These are phyloP conservation scores for Ciconia maguari DNA, from an alignment of 2,113 vertebrate species.

Conservation along the genomic window DNA sequence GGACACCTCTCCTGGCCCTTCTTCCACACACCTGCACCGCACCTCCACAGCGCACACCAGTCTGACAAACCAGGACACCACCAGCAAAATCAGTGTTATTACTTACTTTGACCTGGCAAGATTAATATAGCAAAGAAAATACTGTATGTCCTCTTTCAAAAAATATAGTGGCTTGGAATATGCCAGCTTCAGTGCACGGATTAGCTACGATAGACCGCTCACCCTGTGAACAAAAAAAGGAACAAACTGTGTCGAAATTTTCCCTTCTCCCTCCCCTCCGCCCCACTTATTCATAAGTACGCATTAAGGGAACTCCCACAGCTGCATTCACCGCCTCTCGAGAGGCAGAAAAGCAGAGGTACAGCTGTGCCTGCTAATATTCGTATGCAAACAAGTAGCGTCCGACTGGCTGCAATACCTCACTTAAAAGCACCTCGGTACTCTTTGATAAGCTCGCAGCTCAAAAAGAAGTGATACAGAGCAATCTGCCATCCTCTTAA, in stretches of 20 bases:
- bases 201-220: not conserved
- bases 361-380: constrained; percentile 10
- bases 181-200: not conserved
- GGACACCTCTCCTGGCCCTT: not conserved
- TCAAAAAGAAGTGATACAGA: constrained; percentile 3
- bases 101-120: not conserved
- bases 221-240: not conserved
- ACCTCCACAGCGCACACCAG: not conserved
- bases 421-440: constrained; percentile 29
- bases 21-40: not conserved
- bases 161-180: not conserved
- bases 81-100: not conserved
- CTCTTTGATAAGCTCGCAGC: constrained; percentile 25
- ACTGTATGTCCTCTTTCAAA: not conserved
- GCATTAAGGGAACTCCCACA: constrained; percentile 7
- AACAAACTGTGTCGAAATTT: not conserved
- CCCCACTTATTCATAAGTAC: not conserved
- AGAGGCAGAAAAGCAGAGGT: not conserved
- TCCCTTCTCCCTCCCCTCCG: not conserved
- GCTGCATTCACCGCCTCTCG: not conserved
- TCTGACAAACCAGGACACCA: not conserved
- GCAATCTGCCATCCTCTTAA: constrained; percentile 45
- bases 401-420: not conserved
- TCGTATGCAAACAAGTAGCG: constrained; percentile 33
- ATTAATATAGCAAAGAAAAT: not conserved